Conservation (phyloP, 2,888 invertebrate genomes). For the Spisula solida region DNA sequence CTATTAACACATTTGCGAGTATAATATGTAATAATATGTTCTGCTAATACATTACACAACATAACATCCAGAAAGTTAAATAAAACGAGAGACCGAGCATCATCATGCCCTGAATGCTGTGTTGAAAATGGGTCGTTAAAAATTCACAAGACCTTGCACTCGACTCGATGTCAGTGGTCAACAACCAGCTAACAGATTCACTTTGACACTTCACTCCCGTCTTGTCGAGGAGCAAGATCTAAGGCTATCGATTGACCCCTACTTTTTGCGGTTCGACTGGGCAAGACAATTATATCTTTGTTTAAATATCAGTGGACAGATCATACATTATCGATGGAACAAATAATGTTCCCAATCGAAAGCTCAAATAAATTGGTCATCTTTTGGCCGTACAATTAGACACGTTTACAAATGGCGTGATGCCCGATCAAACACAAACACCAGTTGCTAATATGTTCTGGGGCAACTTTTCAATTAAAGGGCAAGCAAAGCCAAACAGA, state of each 20-base stretch:
- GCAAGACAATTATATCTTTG: slow-evolving; percentile 56
- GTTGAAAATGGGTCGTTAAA: neutral
- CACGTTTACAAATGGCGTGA: slow-evolving; percentile 56
- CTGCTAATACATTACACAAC: too few relatives aligned
- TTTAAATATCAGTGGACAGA: slow-evolving; percentile 60
- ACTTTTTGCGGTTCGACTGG: slow-evolving; percentile 32
- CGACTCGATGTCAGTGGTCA: neutral
- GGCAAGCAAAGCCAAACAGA: slow-evolving; percentile 40
- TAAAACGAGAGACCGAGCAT: too few relatives aligned
- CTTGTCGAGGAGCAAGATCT: neutral
- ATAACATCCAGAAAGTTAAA: too few relatives aligned
- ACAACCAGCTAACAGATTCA: neutral
- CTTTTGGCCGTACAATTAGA: slow-evolving; percentile 51
- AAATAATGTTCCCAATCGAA: slow-evolving; percentile 46
- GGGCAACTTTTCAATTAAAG: slow-evolving; percentile 67
- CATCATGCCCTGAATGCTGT: too few relatives aligned
- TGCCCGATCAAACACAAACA: slow-evolving; percentile 59
- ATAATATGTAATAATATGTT: too few relatives aligned
- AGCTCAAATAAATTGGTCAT: slow-evolving; percentile 56
- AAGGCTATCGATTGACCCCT: slow-evolving; percentile 51
- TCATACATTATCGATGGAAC: slow-evolving; percentile 61
- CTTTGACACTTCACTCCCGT: neutral
- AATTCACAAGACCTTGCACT: neutral
- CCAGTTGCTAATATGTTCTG: slow-evolving; percentile 52
- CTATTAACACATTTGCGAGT: too few relatives aligned